These are phyloP conservation scores for Uromys caudimaculatus DNA, from an alignment of 2,797 vertebrate species.

Conservation along the genomic window DNA sequence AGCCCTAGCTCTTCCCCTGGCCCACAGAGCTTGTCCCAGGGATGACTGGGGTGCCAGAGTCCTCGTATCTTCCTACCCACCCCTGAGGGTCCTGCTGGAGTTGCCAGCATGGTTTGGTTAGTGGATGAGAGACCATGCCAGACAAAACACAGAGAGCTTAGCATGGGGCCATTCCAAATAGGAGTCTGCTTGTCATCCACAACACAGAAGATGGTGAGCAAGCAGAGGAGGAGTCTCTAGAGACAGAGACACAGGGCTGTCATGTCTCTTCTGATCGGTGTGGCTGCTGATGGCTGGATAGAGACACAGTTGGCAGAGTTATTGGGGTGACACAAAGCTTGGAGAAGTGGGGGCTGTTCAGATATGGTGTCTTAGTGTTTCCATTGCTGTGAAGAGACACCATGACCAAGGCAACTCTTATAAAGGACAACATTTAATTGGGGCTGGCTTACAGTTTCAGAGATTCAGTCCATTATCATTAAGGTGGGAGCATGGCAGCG, in stretches of 20 bases:
- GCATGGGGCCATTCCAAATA: rapidly evolving
- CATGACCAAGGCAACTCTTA: neutral
- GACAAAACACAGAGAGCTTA: neutral
- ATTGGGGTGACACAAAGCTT: neutral
- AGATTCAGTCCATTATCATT: neutral
- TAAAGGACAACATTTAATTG: neutral
- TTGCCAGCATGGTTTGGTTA: neutral
- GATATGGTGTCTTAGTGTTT: neutral
- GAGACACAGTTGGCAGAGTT: slow-evolving; percentile 28
- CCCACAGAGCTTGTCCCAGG: rapidly evolving
- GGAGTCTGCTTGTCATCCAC: rapidly evolving
- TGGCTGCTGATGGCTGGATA: neutral
- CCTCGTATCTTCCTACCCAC: neutral
- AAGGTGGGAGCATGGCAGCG: neutral
- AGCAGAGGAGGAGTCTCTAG: neutral
- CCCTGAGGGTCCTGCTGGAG: neutral
- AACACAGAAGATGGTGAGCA: neutral
- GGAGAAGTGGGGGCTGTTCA: neutral
- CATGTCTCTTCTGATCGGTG: rapidly evolving
- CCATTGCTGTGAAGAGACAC: neutral
- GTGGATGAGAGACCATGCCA: no score
- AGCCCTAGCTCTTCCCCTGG: no score
- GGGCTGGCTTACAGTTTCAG: neutral
- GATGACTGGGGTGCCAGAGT: no score
- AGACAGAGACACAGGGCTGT: rapidly evolving